These are phyloP conservation scores for Tridacna crocea DNA, from an alignment of 2,888 invertebrate genomes.

Conservation along the genomic window DNA sequence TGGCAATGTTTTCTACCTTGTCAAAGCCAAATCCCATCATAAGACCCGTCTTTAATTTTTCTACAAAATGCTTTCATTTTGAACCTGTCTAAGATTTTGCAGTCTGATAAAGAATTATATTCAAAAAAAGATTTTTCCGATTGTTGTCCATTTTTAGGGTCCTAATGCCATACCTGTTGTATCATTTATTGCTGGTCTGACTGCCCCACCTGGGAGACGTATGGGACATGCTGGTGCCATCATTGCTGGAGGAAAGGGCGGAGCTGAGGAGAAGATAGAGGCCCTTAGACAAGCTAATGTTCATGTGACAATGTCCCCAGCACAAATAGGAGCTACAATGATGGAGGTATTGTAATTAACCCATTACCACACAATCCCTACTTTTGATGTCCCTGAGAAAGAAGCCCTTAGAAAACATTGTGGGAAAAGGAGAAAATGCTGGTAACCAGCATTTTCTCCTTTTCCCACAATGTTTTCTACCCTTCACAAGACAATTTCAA, in stretches of 20 bases:
- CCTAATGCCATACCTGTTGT: slow-evolving; percentile 97
- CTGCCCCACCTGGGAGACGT: slow-evolving; percentile 98
- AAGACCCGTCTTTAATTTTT: no score
- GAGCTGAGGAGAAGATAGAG: slow-evolving; percentile 98
- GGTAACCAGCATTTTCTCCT: neutral
- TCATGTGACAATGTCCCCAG: slow-evolving; percentile 96
- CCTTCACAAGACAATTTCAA: no score
- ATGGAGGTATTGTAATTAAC: slow-evolving; percentile 84
- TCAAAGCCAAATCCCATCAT: no score
- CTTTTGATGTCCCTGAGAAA: no score
- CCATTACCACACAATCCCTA: no score
- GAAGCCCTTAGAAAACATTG: no score
- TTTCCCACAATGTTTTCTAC: neutral
- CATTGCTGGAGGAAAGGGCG: slow-evolving; percentile 99
- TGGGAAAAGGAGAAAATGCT: neutral
- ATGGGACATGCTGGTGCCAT: slow-evolving; percentile 99
- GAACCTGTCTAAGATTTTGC: no score
- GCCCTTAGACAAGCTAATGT: slow-evolving; percentile 95
- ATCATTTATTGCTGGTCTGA: slow-evolving; percentile 98
- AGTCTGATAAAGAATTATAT: no score
- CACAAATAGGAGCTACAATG: slow-evolving; percentile 96
- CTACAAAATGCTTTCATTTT: no score
- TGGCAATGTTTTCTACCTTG: no score
- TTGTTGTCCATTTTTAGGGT: slow-evolving; percentile 82
- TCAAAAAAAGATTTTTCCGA: neutral